Evolutionary conservation across 2,113 vertebrate species (phyloP).

Genomic region (Pteruthius melanotis): DNA sequence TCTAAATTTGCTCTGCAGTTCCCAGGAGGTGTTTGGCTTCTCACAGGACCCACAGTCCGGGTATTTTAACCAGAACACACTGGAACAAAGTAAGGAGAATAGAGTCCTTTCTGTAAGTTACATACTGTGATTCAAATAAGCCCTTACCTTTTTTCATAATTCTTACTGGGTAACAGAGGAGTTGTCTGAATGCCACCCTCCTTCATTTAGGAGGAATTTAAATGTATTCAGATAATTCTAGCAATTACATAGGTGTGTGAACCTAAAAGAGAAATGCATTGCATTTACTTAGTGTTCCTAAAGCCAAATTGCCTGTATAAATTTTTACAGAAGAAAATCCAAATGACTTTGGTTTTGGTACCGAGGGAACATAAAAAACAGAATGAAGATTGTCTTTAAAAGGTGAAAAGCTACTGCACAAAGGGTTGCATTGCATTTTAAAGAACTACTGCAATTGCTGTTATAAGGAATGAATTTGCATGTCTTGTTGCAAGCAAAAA

Average conservation of each 20-base stretch:
- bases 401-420: background rate
- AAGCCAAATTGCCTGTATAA: background rate
- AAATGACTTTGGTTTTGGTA: background rate
- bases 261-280: background rate
- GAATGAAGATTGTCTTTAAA: background rate
- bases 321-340: background rate
- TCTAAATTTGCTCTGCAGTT: slow-evolving; percentile 40
- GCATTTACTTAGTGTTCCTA: background rate
- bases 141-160: background rate
- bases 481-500: slow-evolving; percentile 6
- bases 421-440: background rate
- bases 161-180: background rate
- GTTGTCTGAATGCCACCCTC: background rate
- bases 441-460: background rate
- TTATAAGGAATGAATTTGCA: background rate
- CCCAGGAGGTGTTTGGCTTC: slow-evolving; percentile 24
- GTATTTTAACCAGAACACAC: slow-evolving; percentile 25
- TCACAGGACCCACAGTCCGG: background rate
- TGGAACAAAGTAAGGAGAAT: background rate
- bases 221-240: background rate
- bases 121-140: background rate
- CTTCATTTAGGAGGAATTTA: background rate
- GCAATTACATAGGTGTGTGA: background rate
- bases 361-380: background rate
- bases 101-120: background rate